Evolutionary conservation across 2,113 vertebrate genomes (phyloP).

Genomic region (Condylura cristata): DNA sequence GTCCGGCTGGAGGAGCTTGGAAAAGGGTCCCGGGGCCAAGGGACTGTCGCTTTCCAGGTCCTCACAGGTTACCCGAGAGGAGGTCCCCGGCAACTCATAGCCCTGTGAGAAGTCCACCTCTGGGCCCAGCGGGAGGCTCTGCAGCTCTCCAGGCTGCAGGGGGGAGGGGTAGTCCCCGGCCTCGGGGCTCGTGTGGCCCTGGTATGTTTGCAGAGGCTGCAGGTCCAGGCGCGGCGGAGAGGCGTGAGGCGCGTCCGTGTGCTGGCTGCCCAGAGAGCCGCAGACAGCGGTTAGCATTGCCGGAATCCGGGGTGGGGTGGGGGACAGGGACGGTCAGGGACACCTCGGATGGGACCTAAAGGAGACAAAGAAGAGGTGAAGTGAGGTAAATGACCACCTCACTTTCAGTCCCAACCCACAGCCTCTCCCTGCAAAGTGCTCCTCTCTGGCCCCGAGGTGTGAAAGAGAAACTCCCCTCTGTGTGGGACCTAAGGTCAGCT

Average conservation of each 20-base stretch:
- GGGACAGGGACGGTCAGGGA: conserved; percentile 69
- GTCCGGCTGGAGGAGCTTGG: conserved; percentile 87
- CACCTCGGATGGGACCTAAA: conserved; percentile 78
- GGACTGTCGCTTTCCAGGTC: conserved; percentile 83
- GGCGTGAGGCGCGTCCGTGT: conserved; percentile 85
- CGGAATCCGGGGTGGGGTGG: conserved; percentile 75
- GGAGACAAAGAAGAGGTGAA: background rate
- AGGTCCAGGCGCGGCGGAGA: conserved; percentile 85
- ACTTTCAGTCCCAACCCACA: background rate
- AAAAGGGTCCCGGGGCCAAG: conserved; percentile 79
- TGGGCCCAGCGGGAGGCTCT: conserved; percentile 84
- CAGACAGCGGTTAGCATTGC: conserved; percentile 90
- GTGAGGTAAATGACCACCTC: background rate
- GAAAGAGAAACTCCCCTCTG: background rate
- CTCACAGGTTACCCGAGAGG: conserved; percentile 83
- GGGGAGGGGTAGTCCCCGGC: conserved; percentile 82
- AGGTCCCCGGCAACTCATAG: conserved; percentile 83
- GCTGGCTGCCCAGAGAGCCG: conserved; percentile 87
- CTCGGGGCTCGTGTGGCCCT: conserved; percentile 82
- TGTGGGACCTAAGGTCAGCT: background rate
- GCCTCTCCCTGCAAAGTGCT: background rate
- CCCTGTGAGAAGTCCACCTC: conserved; percentile 79
- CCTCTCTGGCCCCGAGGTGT: background rate
- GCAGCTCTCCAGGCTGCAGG: conserved; percentile 81
- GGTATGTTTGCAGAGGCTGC: conserved; percentile 86